Conservation (phyloP, 2,888 invertebrate genomes). For the Leucophenga maculata region DNA sequence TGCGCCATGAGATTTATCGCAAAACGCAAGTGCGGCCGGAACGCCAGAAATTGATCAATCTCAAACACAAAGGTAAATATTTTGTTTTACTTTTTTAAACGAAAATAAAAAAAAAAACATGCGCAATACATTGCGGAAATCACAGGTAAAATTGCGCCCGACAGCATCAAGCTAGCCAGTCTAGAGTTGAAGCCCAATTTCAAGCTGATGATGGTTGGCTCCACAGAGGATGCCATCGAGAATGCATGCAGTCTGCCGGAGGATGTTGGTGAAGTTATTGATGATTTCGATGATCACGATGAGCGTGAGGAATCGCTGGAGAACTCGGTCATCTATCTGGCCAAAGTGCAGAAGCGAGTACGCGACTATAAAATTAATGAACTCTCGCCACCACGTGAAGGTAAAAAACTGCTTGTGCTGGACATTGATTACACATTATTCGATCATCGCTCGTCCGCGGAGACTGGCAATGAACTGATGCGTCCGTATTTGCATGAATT, state of each 20-base stretch:
- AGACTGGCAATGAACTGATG: constrained; percentile 91
- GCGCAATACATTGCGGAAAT: not conserved
- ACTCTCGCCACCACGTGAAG: constrained; percentile 85
- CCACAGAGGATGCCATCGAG: constrained; percentile 91
- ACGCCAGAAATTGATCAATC: constrained; percentile 92
- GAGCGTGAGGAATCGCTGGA: constrained; percentile 77
- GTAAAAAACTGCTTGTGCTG: constrained; percentile 91
- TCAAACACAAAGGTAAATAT: constrained; percentile 88
- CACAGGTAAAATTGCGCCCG: constrained; percentile 87
- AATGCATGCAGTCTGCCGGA: constrained; percentile 83
- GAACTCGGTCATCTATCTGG: constrained; percentile 78
- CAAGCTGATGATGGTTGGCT: constrained; percentile 98
- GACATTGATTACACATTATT: constrained; percentile 98
- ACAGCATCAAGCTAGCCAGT: constrained; percentile 82
- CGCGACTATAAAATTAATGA: constrained; percentile 87
- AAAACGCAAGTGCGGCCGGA: constrained; percentile 93
- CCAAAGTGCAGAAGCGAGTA: constrained; percentile 87
- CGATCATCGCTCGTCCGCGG: constrained; percentile 94
- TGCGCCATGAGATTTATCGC: constrained; percentile 89
- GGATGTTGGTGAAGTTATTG: constrained; percentile 88
- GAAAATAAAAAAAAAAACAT: not conserved
- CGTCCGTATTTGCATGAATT: constrained; percentile 96
- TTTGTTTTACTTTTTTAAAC: too few species aligned
- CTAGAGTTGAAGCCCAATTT: constrained; percentile 88
- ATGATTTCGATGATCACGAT: constrained; percentile 93